These are phyloP conservation scores for Orchesellides sinensis DNA, from an alignment of 2,888 invertebrate genomes.

Conservation along the genomic window DNA sequence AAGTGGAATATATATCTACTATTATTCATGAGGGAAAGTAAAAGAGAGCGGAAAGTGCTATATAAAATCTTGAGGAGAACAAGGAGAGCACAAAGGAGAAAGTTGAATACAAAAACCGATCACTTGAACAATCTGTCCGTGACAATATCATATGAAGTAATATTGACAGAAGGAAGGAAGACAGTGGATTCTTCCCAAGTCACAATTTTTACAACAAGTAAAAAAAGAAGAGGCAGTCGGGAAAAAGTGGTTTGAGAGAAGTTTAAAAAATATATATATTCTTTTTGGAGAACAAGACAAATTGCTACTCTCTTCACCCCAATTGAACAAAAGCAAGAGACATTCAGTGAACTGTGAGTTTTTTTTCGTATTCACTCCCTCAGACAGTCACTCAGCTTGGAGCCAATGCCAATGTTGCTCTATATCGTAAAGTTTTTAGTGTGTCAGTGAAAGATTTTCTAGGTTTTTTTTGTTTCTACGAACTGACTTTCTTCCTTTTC, in stretches of 20 bases:
- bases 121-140: constrained; percentile 47
- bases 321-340: constrained; percentile 44
- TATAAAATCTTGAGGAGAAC: too few relatives aligned
- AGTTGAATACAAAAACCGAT: constrained; percentile 1
- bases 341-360: constrained; percentile 47
- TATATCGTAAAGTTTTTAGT: constrained; percentile 14
- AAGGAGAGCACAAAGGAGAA: background rate
- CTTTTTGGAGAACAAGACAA: constrained; percentile 31
- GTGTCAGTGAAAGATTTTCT: constrained; percentile 17
- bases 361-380: constrained; percentile 21
- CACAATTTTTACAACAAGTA: background rate
- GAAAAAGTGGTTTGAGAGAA: constrained; percentile 8
- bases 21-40: background rate
- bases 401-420: background rate
- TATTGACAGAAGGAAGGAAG: background rate
- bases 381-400: constrained; percentile 8
- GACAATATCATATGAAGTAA: constrained; percentile 49
- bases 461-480: background rate
- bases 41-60: background rate
- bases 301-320: constrained; percentile 59
- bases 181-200: too few relatives aligned
- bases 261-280: background rate
- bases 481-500: constrained; percentile 1
- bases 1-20: too few relatives aligned
- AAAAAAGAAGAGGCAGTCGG: constrained; percentile 3